A percentile compares a stretch with the other conserved stretches of the same genome.
Conservation (phyloP, 2,888 invertebrate genomes). For the Operophtera brumata region DNA sequence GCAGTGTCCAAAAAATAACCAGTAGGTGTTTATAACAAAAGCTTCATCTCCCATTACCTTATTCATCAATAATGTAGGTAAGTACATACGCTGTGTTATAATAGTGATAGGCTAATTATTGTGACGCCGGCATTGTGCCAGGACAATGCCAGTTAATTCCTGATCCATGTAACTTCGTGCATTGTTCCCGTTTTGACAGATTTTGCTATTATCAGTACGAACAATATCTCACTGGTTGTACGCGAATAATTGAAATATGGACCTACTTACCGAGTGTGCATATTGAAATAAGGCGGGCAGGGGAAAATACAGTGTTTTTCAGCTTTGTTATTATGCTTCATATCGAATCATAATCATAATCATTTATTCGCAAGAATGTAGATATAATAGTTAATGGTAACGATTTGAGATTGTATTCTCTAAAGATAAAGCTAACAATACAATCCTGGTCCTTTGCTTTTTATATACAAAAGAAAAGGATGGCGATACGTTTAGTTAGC, state of each 20-base stretch:
- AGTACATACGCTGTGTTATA: neutral
- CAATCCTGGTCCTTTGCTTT: too few relatives aligned
- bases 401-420: too few relatives aligned
- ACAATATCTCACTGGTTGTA: conserved; percentile 43
- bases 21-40: too few relatives aligned
- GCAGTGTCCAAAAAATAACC: neutral
- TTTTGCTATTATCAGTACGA: conserved; percentile 73
- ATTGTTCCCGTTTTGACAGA: conserved; percentile 78
- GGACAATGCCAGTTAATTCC: conserved; percentile 77
- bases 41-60: too few relatives aligned
- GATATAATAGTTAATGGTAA: too few relatives aligned
- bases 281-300: neutral
- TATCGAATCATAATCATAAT: too few relatives aligned
- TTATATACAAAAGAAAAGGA: too few relatives aligned
- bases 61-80: too few relatives aligned
- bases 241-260: neutral
- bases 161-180: conserved; percentile 76
- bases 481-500: too few relatives aligned
- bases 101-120: conserved; percentile 25
- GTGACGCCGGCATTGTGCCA: conserved; percentile 54
- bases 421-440: too few relatives aligned
- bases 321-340: too few relatives aligned
- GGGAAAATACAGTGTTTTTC: neutral
- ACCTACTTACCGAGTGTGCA: neutral
- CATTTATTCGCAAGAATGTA: too few relatives aligned